phyloP scores from a whole-genome alignment of 2,797 vertebrate species.

The Rhinoraja longicauda region DNA sequence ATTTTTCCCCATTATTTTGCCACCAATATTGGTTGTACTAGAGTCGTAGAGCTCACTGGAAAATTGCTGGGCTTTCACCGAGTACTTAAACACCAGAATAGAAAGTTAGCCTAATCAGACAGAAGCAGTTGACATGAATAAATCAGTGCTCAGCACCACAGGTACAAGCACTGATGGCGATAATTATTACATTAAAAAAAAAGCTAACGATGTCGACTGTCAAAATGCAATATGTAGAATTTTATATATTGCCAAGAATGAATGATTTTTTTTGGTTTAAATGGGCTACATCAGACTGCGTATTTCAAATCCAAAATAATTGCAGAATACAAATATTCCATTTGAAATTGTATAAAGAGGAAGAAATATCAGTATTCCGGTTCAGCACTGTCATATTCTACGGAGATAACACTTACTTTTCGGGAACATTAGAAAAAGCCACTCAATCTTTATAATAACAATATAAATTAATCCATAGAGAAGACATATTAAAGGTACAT shows the following conservation, averaged over 20 bases:
- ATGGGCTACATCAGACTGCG: not conserved
- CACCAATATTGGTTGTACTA: not conserved
- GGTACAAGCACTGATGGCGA: not conserved
- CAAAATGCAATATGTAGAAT: not conserved
- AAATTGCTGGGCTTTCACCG: not conserved
- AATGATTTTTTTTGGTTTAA: not conserved
- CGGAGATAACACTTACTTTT: not conserved
- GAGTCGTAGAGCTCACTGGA: not conserved
- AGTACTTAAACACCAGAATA: not conserved
- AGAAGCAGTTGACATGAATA: not conserved
- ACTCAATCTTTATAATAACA: not conserved
- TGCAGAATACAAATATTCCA: not conserved
- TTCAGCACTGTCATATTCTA: not conserved
- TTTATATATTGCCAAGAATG: not conserved
- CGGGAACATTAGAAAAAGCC: not conserved
- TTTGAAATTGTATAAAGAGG: not conserved
- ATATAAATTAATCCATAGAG: not conserved
- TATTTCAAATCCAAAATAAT: not conserved
- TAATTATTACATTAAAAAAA: slow-evolving; percentile 19
- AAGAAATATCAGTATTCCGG: not conserved
- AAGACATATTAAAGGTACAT: not conserved
- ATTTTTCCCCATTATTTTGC: not conserved
- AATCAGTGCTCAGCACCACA: not conserved
- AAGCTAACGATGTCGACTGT: not conserved
- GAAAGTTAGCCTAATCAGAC: not conserved